Evolutionary conservation across 1,140 invertebrate species (phyloP).

Genomic region (Ceratina australensis): DNA sequence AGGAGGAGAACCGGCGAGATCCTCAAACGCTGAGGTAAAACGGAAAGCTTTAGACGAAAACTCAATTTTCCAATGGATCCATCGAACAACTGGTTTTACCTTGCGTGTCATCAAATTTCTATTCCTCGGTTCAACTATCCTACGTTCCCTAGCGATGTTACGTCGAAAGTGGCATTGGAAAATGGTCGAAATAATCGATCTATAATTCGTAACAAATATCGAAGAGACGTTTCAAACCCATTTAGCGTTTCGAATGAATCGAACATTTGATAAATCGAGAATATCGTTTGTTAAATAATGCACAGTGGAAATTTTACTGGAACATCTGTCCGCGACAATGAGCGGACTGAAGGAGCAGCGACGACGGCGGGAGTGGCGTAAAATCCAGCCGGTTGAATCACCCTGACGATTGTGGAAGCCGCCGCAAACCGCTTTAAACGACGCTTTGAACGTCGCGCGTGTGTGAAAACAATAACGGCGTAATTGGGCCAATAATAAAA

Average conservation of each 20-base stretch:
- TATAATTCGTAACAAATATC: too few species aligned
- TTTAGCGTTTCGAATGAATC: too few species aligned
- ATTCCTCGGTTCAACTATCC: too few species aligned
- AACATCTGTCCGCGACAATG: background rate
- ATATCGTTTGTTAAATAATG: too few species aligned
- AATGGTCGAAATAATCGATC: too few species aligned
- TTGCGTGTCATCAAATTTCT: background rate
- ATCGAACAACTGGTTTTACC: too few species aligned
- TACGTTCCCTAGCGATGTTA: too few species aligned
- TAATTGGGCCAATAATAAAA: conserved; percentile 71
- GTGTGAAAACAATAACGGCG: conserved; percentile 61
- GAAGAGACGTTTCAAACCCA: too few species aligned
- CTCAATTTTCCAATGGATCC: background rate
- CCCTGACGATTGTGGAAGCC: conserved; percentile 42
- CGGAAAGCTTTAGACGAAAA: background rate
- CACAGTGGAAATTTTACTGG: background rate
- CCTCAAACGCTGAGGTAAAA: background rate
- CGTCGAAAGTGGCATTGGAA: too few species aligned
- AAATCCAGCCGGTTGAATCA: conserved; percentile 62
- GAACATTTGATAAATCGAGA: too few species aligned
- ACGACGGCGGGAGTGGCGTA: conserved; percentile 5
- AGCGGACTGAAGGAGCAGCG: conserved; percentile 2
- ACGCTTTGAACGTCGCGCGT: conserved; percentile 25
- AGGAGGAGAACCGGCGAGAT: background rate
- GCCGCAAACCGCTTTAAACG: conserved; percentile 48